These are phyloP conservation scores for Brachionus plicatilis DNA, from an alignment of 1,140 invertebrate species.

Conservation along the genomic window DNA sequence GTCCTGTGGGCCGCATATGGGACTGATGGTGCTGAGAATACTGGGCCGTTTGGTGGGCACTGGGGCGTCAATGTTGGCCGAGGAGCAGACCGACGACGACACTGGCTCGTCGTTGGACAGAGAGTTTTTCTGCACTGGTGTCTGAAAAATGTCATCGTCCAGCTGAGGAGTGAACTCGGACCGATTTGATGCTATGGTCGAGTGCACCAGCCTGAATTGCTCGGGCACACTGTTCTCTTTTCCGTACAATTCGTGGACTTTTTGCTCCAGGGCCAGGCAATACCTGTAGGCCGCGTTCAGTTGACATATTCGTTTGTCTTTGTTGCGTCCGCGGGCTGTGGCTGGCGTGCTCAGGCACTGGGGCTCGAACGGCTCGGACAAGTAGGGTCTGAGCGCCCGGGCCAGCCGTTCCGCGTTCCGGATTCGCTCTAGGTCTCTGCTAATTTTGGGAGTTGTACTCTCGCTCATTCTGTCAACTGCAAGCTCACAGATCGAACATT, in stretches of 20 bases:
- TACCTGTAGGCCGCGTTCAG: slow-evolving; percentile 5
- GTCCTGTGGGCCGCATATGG: background rate
- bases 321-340: background rate
- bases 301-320: slow-evolving; percentile 27
- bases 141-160: background rate
- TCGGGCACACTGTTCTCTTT: slow-evolving; percentile 1
- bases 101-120: background rate
- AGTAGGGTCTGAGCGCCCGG: background rate
- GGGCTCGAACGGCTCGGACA: background rate
- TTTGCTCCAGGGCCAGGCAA: background rate
- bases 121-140: background rate
- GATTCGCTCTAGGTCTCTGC: background rate
- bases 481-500: background rate
- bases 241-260: background rate
- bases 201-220: background rate
- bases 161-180: background rate
- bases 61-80: background rate
- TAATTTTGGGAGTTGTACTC: background rate
- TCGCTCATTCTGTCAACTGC: background rate
- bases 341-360: background rate
- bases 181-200: background rate
- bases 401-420: background rate
- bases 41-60: background rate
- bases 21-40: slow-evolving; percentile 1
- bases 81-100: background rate